phyloP scores from a whole-genome alignment of 2,113 vertebrate genomes.

The Hippolais icterina region DNA sequence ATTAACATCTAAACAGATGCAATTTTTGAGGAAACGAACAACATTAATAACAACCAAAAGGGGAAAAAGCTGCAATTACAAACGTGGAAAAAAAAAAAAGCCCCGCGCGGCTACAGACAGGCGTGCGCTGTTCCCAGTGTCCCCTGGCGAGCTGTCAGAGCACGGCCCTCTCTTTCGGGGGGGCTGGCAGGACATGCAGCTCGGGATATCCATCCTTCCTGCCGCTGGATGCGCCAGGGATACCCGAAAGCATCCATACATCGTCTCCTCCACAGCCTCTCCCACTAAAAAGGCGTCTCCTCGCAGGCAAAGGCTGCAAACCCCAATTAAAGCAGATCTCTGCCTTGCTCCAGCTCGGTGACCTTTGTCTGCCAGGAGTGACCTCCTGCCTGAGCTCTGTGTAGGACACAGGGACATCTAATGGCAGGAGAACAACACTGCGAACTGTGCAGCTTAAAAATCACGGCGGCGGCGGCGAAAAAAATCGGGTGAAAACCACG shows the following conservation, averaged over 20 bases:
- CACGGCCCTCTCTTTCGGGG: not conserved
- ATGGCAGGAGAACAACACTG: conserved; percentile 32
- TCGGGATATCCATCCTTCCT: not conserved
- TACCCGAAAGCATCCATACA: fast-evolving
- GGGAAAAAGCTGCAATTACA: conserved; percentile 12
- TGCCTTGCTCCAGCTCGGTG: not conserved
- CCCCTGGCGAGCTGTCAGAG: not conserved
- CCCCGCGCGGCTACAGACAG: not conserved
- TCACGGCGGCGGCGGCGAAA: fast-evolving
- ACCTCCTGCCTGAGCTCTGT: not conserved
- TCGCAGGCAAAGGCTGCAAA: not conserved
- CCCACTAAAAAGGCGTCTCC: no score
- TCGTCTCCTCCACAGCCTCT: not conserved
- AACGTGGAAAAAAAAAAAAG: not conserved
- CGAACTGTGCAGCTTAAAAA: fast-evolving
- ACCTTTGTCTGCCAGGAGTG: not conserved
- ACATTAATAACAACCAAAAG: conserved; percentile 70
- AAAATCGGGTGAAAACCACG: fast-evolving
- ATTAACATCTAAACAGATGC: conserved; percentile 74
- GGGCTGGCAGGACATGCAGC: not conserved
- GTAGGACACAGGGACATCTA: conserved; percentile 27
- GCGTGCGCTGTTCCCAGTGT: not conserved
- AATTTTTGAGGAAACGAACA: conserved; percentile 74
- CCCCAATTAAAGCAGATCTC: fast-evolving
- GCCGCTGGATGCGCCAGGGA: not conserved